Conservation (phyloP, 1,140 invertebrate genomes). For the Cherax destructor region DNA sequence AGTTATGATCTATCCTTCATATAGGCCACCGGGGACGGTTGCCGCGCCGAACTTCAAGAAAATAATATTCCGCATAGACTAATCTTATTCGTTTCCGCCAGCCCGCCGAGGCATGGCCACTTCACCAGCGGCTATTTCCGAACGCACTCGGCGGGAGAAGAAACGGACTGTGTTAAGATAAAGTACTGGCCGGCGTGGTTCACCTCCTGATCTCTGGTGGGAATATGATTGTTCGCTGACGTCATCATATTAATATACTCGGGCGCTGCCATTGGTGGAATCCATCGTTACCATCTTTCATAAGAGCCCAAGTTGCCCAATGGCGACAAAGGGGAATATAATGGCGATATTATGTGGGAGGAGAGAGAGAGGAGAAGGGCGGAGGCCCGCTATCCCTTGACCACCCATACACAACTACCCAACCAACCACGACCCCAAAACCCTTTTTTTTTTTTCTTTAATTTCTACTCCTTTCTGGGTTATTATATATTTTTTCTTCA, state of each 20-base stretch:
- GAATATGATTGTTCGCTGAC: conserved; percentile 57
- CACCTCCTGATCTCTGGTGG: neutral
- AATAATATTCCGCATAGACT: neutral
- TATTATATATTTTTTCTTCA: no score
- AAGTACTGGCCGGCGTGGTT: neutral
- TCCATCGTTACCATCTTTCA: conserved; percentile 56
- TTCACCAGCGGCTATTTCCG: no score
- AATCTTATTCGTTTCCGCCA: no score
- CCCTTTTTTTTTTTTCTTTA: no score
- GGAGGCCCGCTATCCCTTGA: no score
- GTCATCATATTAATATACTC: conserved; percentile 69
- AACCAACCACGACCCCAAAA: no score
- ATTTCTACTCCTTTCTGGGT: no score
- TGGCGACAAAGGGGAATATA: conserved; percentile 41
- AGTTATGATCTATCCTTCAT: conserved; percentile 69
- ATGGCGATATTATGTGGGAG: conserved; percentile 63
- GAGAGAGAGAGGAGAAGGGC: conserved; percentile 26
- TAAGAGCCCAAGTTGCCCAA: conserved; percentile 51
- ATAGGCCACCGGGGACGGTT: conserved; percentile 37
- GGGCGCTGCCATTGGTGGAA: conserved; percentile 46
- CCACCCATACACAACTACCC: no score
- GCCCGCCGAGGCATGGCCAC: no score
- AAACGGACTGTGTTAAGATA: no score
- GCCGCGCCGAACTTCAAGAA: conserved; percentile 32
- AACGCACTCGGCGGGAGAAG: no score